phyloP scores from a whole-genome alignment of 1,140 invertebrate species.

The Euwallacea fornicatus region DNA sequence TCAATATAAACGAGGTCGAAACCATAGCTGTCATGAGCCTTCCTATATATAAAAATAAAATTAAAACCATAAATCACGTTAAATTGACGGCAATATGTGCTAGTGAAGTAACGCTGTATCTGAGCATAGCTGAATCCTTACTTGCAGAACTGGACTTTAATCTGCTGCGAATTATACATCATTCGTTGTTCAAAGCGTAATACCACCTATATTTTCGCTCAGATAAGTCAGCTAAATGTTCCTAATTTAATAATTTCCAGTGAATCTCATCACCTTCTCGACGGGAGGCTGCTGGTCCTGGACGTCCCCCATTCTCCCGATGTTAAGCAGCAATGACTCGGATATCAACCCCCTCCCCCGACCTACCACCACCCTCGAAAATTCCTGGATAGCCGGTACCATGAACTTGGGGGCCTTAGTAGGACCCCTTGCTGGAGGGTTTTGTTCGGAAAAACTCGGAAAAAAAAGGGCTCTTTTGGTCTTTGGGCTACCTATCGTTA shows the following conservation, averaged over 20 bases:
- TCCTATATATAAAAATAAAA: background rate
- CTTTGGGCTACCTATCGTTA: constrained; percentile 51
- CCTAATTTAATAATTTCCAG: background rate
- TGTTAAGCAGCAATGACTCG: constrained; percentile 52
- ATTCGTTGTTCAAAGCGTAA: background rate
- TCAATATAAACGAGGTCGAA: background rate
- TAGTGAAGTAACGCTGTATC: background rate
- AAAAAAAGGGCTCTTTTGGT: constrained; percentile 54
- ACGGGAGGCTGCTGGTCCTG: constrained; percentile 69
- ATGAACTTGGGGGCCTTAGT: constrained; percentile 73
- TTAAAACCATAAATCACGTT: no score
- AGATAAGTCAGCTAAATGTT: background rate
- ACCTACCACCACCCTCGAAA: constrained; percentile 56
- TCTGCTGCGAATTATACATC: background rate
- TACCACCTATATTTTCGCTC: background rate
- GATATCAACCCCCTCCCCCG: constrained; percentile 47
- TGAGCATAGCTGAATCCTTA: background rate
- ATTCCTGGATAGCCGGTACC: constrained; percentile 80
- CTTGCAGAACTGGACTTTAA: background rate
- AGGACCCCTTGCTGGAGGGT: constrained; percentile 46
- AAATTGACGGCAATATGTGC: background rate
- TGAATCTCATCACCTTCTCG: constrained; percentile 61
- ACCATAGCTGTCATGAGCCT: no score
- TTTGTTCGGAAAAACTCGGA: constrained; percentile 52
- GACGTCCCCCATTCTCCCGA: constrained; percentile 69